Conservation (phyloP, 2,797 vertebrate species). For the Cryptoprocta ferox region DNA sequence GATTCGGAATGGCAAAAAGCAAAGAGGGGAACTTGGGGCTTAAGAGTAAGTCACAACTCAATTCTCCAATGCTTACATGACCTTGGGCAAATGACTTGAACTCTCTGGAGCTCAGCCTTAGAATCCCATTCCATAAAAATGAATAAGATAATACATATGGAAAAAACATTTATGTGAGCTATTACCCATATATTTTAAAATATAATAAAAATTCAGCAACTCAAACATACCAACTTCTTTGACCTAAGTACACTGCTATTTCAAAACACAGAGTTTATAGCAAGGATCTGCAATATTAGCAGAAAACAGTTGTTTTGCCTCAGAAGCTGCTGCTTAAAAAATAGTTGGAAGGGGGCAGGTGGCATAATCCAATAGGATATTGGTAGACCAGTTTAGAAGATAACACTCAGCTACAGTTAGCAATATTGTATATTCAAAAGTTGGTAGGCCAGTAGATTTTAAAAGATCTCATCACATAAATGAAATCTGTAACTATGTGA, state of each 20-base stretch:
- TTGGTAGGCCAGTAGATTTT: not conserved
- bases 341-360: not conserved
- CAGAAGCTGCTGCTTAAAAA: constrained; percentile 58
- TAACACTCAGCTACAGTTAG: not conserved
- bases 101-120: not conserved
- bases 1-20: not conserved
- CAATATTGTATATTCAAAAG: not conserved
- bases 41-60: not conserved
- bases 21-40: not conserved
- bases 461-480: not conserved
- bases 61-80: not conserved
- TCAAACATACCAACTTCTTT: constrained; percentile 35
- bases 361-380: not conserved
- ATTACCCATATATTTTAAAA: constrained; percentile 41
- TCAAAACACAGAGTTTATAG: constrained; percentile 50
- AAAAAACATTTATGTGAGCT: constrained; percentile 5
- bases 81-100: constrained; percentile 7
- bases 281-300: not conserved
- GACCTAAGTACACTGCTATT: constrained; percentile 8
- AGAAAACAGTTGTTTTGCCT: constrained; percentile 16
- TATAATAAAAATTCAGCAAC: constrained; percentile 53
- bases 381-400: not conserved
- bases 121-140: constrained; percentile 8
- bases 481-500: not conserved
- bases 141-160: not conserved